Evolutionary conservation across 2,797 vertebrate genomes (phyloP).

Genomic region (Hippocampus kuda): DNA sequence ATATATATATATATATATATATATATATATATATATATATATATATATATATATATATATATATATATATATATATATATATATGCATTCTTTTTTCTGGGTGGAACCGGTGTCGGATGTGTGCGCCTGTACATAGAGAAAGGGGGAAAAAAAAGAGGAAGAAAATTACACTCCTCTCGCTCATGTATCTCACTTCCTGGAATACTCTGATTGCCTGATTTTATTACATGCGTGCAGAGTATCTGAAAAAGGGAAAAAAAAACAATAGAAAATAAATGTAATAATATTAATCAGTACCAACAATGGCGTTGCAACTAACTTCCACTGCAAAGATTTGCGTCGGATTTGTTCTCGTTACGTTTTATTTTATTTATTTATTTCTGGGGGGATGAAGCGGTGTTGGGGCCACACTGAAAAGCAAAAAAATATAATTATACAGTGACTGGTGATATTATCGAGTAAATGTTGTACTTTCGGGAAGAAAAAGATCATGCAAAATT

Average conservation of each 20-base stretch:
- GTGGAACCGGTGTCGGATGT: slow-evolving; percentile 64
- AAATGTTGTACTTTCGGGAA: no score
- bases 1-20: slow-evolving; percentile 49
- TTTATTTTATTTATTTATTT: slow-evolving; percentile 25
- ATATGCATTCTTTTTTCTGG: slow-evolving; percentile 69
- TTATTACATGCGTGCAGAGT: slow-evolving; percentile 64
- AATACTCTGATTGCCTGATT: slow-evolving; percentile 68
- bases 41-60: slow-evolving; percentile 24
- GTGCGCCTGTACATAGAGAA: slow-evolving; percentile 69
- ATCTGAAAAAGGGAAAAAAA: slow-evolving; percentile 34
- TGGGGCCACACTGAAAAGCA: slow-evolving; percentile 12
- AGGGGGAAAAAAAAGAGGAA: slow-evolving; percentile 3
- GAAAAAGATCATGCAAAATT: no score
- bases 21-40: slow-evolving; percentile 52
- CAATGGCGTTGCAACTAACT: slow-evolving; percentile 40
- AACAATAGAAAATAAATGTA: slow-evolving; percentile 27
- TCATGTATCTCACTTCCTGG: slow-evolving; percentile 49
- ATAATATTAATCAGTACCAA: slow-evolving; percentile 38
- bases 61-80: slow-evolving; percentile 63
- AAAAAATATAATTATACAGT: no score
- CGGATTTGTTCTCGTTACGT: slow-evolving; percentile 21
- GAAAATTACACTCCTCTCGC: slow-evolving; percentile 25
- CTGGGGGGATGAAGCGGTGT: slow-evolving; percentile 11
- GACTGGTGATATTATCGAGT: no score
- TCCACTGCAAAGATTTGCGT: slow-evolving; percentile 66